A percentile compares a stretch with the other conserved stretches of the same genome.
Evolutionary conservation across 2,888 invertebrate genomes (phyloP).

Genomic region (Muscina levida): DNA sequence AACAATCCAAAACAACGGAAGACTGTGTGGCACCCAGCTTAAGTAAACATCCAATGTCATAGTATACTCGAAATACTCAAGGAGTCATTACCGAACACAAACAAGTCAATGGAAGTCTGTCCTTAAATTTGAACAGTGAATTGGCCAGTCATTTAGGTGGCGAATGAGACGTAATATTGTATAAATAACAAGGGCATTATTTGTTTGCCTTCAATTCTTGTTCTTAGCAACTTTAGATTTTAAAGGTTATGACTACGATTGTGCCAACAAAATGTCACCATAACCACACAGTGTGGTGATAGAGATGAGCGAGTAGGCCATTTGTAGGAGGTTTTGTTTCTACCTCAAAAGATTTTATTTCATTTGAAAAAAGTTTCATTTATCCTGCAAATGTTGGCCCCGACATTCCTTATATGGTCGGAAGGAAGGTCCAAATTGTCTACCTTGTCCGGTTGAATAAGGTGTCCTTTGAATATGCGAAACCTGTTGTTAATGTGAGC

Average conservation of each 20-base stretch:
- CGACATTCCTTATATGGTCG: no score
- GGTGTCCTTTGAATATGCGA: no score
- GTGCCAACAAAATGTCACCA: not conserved
- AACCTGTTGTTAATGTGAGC: no score
- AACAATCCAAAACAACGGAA: conserved; percentile 1
- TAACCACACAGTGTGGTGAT: not conserved
- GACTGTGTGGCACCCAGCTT: conserved; percentile 44
- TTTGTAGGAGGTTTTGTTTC: no score
- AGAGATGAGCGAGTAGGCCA: no score
- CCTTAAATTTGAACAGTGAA: conserved; percentile 14
- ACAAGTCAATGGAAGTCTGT: conserved; percentile 9
- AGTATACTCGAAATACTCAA: not conserved
- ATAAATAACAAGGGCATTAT: conserved; percentile 52
- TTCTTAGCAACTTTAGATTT: not conserved
- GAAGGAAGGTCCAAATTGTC: no score
- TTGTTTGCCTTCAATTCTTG: conserved; percentile 35
- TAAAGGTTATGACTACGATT: not conserved
- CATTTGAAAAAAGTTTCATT: no score
- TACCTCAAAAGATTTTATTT: no score
- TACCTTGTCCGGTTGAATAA: no score
- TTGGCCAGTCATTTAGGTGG: conserved; percentile 54
- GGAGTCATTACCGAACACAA: conserved; percentile 47
- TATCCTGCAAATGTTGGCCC: no score
- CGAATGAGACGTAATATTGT: not conserved
- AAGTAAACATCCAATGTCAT: conserved; percentile 31